These are phyloP conservation scores for Falco columbarius DNA, from an alignment of 2,797 vertebrate genomes.

Conservation along the genomic window DNA sequence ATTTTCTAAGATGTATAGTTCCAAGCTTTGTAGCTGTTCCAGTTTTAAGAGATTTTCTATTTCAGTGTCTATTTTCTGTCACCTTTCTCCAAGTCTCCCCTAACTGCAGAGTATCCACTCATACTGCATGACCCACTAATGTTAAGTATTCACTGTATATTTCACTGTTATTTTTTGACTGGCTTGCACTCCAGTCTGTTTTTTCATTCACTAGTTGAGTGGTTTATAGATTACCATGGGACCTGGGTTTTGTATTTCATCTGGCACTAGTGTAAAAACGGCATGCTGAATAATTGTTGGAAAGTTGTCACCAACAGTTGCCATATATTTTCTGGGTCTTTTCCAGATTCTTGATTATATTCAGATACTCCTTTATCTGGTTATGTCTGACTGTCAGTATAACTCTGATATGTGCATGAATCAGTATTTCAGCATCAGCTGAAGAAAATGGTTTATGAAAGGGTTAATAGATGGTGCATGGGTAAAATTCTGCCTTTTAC, in stretches of 20 bases:
- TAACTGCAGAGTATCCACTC: background rate
- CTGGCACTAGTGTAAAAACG: background rate
- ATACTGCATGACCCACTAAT: background rate
- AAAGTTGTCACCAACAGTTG: background rate
- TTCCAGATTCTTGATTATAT: background rate
- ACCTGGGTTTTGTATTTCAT: background rate
- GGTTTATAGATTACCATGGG: background rate
- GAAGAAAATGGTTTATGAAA: background rate
- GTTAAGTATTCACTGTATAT: background rate
- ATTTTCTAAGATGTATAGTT: background rate
- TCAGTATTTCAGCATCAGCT: background rate
- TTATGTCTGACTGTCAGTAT: background rate
- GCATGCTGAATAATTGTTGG: background rate
- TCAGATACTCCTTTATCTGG: background rate
- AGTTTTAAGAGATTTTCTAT: background rate
- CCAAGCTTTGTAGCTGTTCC: background rate
- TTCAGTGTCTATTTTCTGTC: background rate
- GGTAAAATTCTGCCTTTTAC: background rate
- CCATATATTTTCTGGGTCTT: background rate
- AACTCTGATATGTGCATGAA: background rate
- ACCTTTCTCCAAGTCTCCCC: background rate
- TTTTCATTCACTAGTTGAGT: background rate
- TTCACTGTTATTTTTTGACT: background rate
- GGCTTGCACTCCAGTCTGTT: background rate
- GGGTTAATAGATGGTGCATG: background rate